A percentile compares a stretch with the other conserved stretches of the same genome.
phyloP scores from a whole-genome alignment of 1,140 invertebrate species.

The Argopecten irradians region DNA sequence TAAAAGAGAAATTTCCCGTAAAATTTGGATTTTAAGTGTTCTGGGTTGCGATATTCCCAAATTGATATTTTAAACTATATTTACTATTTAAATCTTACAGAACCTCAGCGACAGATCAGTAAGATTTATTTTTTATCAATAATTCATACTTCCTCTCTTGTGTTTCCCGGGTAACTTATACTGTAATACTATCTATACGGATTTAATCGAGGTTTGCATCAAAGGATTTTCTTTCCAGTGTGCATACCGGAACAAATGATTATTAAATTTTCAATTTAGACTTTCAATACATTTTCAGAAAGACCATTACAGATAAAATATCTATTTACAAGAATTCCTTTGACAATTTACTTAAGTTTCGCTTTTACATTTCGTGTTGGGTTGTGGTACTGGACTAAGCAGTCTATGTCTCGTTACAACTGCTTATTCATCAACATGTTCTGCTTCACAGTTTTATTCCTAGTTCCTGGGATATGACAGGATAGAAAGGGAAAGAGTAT shows the following conservation, averaged over 20 bases:
- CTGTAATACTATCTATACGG: not conserved
- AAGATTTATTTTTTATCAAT: not conserved
- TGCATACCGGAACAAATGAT: not conserved
- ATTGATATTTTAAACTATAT: not conserved
- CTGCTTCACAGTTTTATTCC: too few species aligned
- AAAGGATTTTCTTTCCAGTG: not conserved
- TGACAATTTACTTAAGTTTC: not conserved
- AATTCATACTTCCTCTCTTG: not conserved
- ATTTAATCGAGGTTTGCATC: not conserved
- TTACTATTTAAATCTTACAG: not conserved
- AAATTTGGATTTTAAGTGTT: not conserved
- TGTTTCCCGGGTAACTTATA: not conserved
- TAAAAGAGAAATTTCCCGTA: not conserved
- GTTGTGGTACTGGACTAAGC: too few species aligned
- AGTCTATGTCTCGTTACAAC: too few species aligned
- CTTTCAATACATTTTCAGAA: not conserved
- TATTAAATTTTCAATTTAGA: not conserved
- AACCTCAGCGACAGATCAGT: not conserved
- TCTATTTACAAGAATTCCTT: not conserved
- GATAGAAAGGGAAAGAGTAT: too few species aligned
- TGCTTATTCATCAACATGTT: too few species aligned
- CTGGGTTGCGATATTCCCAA: not conserved
- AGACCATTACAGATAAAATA: not conserved
- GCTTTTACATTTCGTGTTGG: too few species aligned
- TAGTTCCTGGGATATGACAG: too few species aligned